Conservation (phyloP, 2,797 vertebrate genomes). For the Propithecus deckenii region DNA sequence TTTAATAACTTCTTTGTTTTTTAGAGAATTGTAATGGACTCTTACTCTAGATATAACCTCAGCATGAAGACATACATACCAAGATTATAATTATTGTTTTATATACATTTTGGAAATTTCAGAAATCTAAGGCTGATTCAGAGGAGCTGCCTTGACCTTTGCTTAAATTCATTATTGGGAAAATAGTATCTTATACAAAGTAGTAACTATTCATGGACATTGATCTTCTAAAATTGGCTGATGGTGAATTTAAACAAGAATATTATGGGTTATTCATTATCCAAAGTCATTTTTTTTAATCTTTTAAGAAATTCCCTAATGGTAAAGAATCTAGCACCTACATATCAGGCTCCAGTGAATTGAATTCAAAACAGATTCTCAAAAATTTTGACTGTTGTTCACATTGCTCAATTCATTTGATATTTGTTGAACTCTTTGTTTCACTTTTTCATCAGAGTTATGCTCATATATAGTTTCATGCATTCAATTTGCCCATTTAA, state of each 20-base stretch:
- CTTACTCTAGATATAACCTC: background rate
- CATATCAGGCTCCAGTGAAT: background rate
- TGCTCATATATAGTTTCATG: background rate
- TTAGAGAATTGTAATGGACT: background rate
- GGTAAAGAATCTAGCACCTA: background rate
- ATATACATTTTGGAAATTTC: background rate
- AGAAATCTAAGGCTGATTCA: background rate
- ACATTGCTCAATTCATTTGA: background rate
- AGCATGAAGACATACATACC: background rate
- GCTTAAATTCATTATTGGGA: background rate
- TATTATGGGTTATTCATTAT: background rate
- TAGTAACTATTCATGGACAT: background rate
- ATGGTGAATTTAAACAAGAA: background rate
- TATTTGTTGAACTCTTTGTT: background rate
- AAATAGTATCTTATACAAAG: background rate
- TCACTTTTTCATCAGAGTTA: conserved; percentile 4
- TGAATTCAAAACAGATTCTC: background rate
- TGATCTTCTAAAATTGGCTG: background rate
- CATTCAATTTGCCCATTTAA: background rate
- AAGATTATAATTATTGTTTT: background rate
- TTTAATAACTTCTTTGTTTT: background rate
- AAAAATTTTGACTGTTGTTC: background rate
- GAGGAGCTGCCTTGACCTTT: background rate
- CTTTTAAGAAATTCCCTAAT: background rate
- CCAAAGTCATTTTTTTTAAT: background rate